Base-by-base conservation (phyloP, 1,140 invertebrate species). In the Lasaia peninsularis region DNA sequence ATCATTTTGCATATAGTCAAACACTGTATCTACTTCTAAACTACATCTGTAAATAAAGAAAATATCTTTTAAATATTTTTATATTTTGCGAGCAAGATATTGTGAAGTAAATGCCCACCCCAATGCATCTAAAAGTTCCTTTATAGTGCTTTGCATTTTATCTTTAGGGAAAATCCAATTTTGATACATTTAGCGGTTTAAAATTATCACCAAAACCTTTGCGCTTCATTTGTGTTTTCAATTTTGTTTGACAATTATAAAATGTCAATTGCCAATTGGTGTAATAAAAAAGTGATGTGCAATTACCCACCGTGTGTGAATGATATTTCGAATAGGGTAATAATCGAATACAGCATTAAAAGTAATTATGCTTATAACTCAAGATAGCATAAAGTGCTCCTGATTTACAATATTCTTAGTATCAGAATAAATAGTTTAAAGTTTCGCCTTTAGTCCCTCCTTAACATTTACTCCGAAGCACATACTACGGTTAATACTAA, bases 1-100 rank as follows among this genome's bases (percentile, higher is more conserved):
- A 79, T 90, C 88, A 63, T 89, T 90, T 64, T 89, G 84, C 56
- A 89, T 86, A 61, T 88, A 88, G 54, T 89, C 86, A 55, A 88
- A 75, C 58, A 90, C 81, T 14, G 82, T 79, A 67, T 89, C 89
- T 20, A 76, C 79, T 60, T 88, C 86, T 69, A 89, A 83, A 75
- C 73, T 87, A 75, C 88, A 85, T 69, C 89, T 90, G 71, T 53
- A 85, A 87, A 69, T 73, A 74, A 71, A 48, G n/a, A 18, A 16
- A 18, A 20, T 10, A 44, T 6, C 8, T 2, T 21, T 20, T 11
- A n/a, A 1, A 3, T 11, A 5, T 21, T 48, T 6, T 0, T n/a
- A 21, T 7, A 11, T n/a, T 21, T 48, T 1, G 18, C 11, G 0
- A 48, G 20, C 1, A 21, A 65, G 62, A 65, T 53, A 54, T 60